phyloP scores from a whole-genome alignment of 2,888 invertebrate species.

The Campoletis raptor region DNA sequence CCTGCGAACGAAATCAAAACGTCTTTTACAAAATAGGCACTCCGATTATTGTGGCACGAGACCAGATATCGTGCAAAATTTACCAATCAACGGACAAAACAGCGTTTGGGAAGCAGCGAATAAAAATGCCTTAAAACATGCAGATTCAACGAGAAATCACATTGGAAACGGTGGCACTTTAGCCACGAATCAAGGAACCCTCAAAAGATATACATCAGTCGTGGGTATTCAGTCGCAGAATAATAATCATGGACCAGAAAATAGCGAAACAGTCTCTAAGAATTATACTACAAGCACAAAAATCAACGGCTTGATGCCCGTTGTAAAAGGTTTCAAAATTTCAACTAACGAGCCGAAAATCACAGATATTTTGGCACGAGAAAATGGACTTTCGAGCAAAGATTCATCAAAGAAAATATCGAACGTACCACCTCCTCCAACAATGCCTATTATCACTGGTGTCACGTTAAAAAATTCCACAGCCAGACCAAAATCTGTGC shows the following conservation, averaged over 20 bases:
- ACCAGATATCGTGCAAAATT: constrained; percentile 55
- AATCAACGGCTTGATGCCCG: constrained; percentile 71
- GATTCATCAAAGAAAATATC: constrained; percentile 46
- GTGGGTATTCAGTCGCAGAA: constrained; percentile 74
- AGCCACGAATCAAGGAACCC: constrained; percentile 42
- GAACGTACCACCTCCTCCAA: constrained; percentile 76
- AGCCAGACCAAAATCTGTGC: constrained; percentile 76
- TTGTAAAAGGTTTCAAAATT: constrained; percentile 77
- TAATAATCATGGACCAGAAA: constrained; percentile 38
- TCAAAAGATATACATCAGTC: constrained; percentile 78
- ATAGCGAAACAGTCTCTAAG: constrained; percentile 33
- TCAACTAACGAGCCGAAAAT: constrained; percentile 48
- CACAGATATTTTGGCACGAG: constrained; percentile 10
- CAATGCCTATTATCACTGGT: constrained; percentile 83
- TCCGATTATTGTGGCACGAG: constrained; percentile 74
- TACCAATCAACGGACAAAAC: constrained; percentile 47
- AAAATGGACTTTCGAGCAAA: constrained; percentile 34
- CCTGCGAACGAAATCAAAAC: constrained; percentile 74
- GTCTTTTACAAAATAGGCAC: constrained; percentile 70
- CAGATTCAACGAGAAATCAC: constrained; percentile 35
- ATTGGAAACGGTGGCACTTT: constrained; percentile 41
- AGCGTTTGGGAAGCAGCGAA: constrained; percentile 47
- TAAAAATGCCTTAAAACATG: constrained; percentile 42
- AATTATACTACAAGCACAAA: constrained; percentile 46
- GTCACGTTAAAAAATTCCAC: constrained; percentile 81